Evolutionary conservation across 2,113 vertebrate genomes (phyloP).

Genomic region (Carollia perspicillata): DNA sequence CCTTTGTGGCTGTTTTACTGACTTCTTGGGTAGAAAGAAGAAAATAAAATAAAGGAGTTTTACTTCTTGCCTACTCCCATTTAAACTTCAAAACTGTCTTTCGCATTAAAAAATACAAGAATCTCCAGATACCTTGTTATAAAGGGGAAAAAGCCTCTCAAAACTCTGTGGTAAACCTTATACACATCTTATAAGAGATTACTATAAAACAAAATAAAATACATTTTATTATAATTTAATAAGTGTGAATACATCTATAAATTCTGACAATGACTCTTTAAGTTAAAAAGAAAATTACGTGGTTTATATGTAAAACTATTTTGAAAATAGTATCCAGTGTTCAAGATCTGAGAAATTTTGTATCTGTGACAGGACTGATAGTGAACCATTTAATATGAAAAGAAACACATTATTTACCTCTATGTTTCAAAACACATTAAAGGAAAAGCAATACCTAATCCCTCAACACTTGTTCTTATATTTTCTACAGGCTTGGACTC

Average conservation of each 20-base stretch:
- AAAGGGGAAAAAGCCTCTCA: not conserved
- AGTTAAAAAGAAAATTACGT: not conserved
- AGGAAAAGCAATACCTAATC: not conserved
- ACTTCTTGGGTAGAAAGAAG: not conserved
- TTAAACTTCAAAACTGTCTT: slow-evolving; percentile 20
- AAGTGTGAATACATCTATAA: not conserved
- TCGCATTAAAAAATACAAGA: not conserved
- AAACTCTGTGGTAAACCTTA: not conserved
- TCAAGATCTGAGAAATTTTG: not conserved
- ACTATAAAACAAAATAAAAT: not conserved
- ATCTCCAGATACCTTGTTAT: not conserved
- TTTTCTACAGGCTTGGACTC: not conserved
- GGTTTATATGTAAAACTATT: not conserved
- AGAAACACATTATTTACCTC: not conserved
- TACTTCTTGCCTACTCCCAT: not conserved
- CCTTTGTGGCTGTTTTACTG: not conserved
- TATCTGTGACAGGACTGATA: not conserved
- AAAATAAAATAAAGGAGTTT: not conserved
- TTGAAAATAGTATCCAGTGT: not conserved
- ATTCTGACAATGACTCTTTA: not conserved
- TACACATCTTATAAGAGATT: not conserved
- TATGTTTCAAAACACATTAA: not conserved
- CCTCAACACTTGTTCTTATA: not conserved
- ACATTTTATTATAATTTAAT: not conserved
- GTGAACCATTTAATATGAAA: not conserved